Evolutionary conservation across 2,113 vertebrate species (phyloP).

Genomic region (Kobus ellipsiprymnus): DNA sequence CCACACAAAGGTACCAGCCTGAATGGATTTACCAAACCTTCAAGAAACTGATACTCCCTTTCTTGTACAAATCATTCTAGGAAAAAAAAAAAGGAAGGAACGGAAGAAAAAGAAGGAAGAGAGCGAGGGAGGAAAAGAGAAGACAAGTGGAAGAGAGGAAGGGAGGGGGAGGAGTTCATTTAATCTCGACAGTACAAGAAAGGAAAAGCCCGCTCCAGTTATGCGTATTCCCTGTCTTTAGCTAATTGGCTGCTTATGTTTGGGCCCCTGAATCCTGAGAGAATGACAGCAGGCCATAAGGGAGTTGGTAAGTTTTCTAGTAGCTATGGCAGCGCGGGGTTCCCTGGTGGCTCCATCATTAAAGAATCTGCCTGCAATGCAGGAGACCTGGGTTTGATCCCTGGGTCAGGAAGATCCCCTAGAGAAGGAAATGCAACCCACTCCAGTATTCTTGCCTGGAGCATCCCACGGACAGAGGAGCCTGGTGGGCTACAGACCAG

Average conservation of each 20-base stretch:
- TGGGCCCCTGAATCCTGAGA: neutral
- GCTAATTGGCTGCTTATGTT: neutral
- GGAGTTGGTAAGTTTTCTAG: neutral
- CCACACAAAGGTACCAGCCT: neutral
- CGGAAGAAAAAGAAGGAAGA: too few species aligned
- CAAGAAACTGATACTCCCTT: neutral
- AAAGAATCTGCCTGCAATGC: neutral
- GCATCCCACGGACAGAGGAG: neutral
- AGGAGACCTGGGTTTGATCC: neutral
- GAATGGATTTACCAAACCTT: neutral
- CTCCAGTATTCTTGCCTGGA: neutral
- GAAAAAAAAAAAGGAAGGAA: neutral
- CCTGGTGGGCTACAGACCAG: neutral
- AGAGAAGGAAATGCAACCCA: neutral
- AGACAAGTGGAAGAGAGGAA: neutral
- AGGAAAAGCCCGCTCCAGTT: neutral
- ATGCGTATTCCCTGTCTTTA: neutral
- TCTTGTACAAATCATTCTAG: neutral
- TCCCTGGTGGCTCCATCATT: neutral
- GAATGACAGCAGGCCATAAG: neutral
- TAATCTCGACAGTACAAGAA: neutral
- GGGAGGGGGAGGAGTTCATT: neutral
- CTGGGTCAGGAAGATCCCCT: neutral
- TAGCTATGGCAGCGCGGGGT: neutral
- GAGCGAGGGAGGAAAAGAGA: neutral